Evolutionary conservation across 2,888 invertebrate species (phyloP), one percentile per base, ranked within the genome.

Genomic region (Pseudococcus jackbeardsleyi): DNA sequence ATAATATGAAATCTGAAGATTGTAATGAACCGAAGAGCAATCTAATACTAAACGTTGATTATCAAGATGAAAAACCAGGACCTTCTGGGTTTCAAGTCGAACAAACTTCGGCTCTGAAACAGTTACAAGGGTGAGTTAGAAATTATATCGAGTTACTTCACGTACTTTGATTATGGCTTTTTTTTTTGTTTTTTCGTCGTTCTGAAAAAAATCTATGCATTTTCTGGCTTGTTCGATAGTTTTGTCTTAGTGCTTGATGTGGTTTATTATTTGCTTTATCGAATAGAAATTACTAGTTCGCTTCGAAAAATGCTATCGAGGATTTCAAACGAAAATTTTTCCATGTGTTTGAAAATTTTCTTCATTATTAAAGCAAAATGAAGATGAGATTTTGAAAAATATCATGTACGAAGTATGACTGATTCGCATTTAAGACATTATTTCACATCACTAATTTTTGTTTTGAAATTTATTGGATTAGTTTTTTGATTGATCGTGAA

Each of bases 121-220:
- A 84, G n/a, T 84, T 84, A n/a, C 84, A 50, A 84, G 50, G 84
- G 84, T 84, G 42, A 48, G 84, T 50, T 84, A 3, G 48, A 68
- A 26, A 1, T 26, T 8, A 26, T 11, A 68, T 68, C 15, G 15
- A 15, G 6, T 54, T 54, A n/a, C 7, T n/a, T 54, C 54, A 54
- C 4, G 12, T 68, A 4, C 1, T 54, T 54, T n/a, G 54, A 26
- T 26, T 22, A 68, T 68, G 9, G 22, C 26, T 68, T 68, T 26
- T 54, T 26, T 54, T 54, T 54, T 54, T 4, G 8, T 54, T 54
- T 26, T 26, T 22, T 11, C 68, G 22, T 26, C 68, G 68, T 68
- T 68, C 26, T 68, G 26, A 26, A 68, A 68, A 68, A 68, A 26
- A 54, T 54, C 15, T 26, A 68, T 26, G 26, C 8, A 12, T 68